Base-by-base conservation (phyloP, 2,113 vertebrate species). In the Eptesicus fuscus region DNA sequence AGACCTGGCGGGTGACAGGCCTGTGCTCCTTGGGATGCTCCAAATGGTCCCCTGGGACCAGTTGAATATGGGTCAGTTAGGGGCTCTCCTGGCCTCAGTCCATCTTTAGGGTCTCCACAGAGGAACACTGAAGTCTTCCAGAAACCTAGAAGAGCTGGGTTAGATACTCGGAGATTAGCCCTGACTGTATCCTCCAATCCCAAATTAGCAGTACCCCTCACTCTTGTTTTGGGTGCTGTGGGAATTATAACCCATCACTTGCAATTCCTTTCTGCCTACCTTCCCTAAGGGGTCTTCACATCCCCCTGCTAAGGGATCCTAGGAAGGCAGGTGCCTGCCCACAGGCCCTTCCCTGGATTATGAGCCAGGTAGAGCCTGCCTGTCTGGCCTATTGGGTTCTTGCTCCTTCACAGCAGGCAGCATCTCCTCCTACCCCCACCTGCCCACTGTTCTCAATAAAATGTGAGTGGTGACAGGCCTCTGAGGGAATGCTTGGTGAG, bases 391-490 rank as follows among this genome's bases (percentile, higher is more conserved):
- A 0, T 25, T 20, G 69, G 83, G 76, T 42, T 78, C 74, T 80
- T 32, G 49, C 17, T 92, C 79, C 87, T 93, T 90, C 88, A 63
- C 37, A 76, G 76, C 35, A 53, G 77, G 79, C 86, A 78, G 37
- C 32, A 71, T 32, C 63, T 40, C 40, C 11, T 78, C 76, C 70
- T 6, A 17, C n/a, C 30, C 22, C 83, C 0, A 0, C 76, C 77
- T 77, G 59, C 70, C 93, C 87, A 94, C 83, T 90, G 28, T 93
- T 89, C 86, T 96, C 93, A 97, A 97, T 98, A 97, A 98, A 98
- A 37, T 18, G 2, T 92, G 85, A 95, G 92, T 93, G 95, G 94
- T 91, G 83, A 95, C 49, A 93, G 95, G 93, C 80, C 83, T 96
- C 42, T 73, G 67, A 30, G 76, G 77, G 77, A 63, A 9, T 83